Percentiles rank a stretch among this genome's conserved stretches.
Evolutionary conservation across 2,113 vertebrate genomes (phyloP).

Genomic region (Pomatorhinus ruficollis): DNA sequence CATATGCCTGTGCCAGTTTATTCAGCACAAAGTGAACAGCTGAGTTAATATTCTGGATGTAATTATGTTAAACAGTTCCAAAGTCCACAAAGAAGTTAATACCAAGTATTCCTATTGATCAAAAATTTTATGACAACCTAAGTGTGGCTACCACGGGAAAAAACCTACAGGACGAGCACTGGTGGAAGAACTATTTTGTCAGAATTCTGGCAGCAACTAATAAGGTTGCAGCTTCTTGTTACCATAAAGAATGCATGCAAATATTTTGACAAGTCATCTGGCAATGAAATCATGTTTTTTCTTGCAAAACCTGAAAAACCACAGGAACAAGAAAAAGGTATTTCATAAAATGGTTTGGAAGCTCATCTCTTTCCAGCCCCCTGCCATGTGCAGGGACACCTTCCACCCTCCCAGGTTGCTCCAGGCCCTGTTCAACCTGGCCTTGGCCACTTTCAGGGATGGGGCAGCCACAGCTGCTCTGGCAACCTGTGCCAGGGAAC

Average conservation of each 20-base stretch:
- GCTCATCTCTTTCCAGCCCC: background rate
- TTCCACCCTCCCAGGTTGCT: background rate
- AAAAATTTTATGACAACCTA: background rate
- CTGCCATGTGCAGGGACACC: background rate
- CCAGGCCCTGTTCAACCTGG: rapidly evolving
- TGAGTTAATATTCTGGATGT: background rate
- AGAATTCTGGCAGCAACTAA: background rate
- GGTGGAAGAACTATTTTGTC: background rate
- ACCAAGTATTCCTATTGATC: background rate
- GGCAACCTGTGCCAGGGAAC: background rate
- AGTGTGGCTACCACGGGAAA: background rate
- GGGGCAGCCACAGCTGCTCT: background rate
- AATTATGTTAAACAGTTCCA: background rate
- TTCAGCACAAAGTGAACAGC: background rate
- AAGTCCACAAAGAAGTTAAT: background rate
- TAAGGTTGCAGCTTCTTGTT: background rate
- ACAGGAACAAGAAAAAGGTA: background rate
- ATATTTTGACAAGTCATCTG: background rate
- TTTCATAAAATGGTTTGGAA: background rate
- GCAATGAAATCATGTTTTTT: background rate
- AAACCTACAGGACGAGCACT: background rate
- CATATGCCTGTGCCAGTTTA: background rate
- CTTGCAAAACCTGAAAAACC: background rate
- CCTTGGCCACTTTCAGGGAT: background rate
- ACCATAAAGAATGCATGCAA: background rate